Percentiles rank a stretch among this genome's conserved stretches.
Evolutionary conservation across 2,888 invertebrate genomes (phyloP).

Genomic region (Spilosoma lubricipeda): DNA sequence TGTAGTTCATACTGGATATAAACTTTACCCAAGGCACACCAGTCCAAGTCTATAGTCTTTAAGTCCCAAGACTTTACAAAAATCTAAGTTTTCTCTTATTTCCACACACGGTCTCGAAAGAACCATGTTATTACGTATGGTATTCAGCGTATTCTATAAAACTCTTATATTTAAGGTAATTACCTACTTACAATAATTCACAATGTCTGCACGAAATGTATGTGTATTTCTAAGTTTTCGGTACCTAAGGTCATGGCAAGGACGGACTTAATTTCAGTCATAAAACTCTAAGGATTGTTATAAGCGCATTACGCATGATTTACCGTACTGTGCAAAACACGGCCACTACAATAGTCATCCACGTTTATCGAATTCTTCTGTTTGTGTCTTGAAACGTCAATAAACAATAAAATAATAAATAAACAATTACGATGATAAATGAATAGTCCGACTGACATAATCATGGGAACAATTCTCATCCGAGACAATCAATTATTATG

Average conservation of each 20-base stretch:
- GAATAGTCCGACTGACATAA: background rate
- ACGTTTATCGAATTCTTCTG: background rate
- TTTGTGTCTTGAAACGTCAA: slow-evolving; percentile 1
- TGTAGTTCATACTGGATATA: too few relatives aligned
- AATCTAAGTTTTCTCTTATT: background rate
- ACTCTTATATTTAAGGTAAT: background rate
- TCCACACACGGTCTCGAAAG: background rate
- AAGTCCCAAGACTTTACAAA: too few relatives aligned
- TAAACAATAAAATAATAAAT: slow-evolving; percentile 6
- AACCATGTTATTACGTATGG: background rate
- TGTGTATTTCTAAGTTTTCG: slow-evolving; percentile 8
- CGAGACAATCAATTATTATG: background rate
- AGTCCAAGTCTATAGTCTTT: too few relatives aligned
- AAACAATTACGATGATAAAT: slow-evolving; percentile 1
- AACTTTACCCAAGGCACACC: too few relatives aligned
- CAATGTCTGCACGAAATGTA: slow-evolving; percentile 11
- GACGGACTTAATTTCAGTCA: background rate
- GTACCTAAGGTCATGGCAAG: slow-evolving; percentile 5
- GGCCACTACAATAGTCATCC: background rate
- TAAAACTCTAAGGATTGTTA: background rate
- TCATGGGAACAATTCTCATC: background rate
- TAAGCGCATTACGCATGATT: background rate
- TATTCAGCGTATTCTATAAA: slow-evolving; percentile 4
- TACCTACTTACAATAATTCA: background rate
- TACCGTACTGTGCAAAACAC: background rate